Base-by-base conservation (phyloP, 2,888 invertebrate species). In the Parnassius orleans region DNA sequence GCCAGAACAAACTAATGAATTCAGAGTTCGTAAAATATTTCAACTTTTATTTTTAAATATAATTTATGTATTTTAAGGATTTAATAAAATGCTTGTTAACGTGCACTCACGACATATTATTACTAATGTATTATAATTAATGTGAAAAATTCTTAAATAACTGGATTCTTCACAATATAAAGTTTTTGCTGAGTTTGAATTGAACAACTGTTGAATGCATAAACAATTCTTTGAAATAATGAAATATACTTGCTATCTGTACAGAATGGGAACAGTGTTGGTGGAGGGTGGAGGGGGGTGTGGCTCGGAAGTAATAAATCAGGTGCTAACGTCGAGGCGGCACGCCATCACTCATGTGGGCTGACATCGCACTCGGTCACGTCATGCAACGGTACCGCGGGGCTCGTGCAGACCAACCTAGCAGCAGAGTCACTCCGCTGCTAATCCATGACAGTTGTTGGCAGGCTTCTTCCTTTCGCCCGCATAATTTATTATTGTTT, bases 291-390 rank as follows among this genome's bases (percentile, higher is more conserved):
- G 50, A 65, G 64, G 61, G 42, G 63, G 63, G 68, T 60, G 69
- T 66, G 68, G 76, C 74, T 84, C 86, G 89, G 90, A 88, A 89
- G 90, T 87, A 87, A 90, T 90, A 90, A 90, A 90, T 90, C 90
- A 90, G 89, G 84, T 86, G 89, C 81, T 86, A 88, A 89, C 87
- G 87, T 87, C 89, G 84, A 77, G 83, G 79, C 85, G 81, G 85
- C 89, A 86, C 89, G 90, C 87, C 89, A 90, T 90, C 90, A 86
- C 81, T 90, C 90, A 90, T 88, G 80, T 69, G 68, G 69, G 72
- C 79, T 83, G 88, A 86, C 89, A 86, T 70, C 76, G 77, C 74
- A 73, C 71, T 69, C 78, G 79, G 81, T 83, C 84, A 80, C 87
- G 85, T 84, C 83, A 84, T 74, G 77, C 80, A 79, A 84, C 82